Base-by-base conservation (phyloP, 1,140 invertebrate genomes). In the Euwallacea similis region DNA sequence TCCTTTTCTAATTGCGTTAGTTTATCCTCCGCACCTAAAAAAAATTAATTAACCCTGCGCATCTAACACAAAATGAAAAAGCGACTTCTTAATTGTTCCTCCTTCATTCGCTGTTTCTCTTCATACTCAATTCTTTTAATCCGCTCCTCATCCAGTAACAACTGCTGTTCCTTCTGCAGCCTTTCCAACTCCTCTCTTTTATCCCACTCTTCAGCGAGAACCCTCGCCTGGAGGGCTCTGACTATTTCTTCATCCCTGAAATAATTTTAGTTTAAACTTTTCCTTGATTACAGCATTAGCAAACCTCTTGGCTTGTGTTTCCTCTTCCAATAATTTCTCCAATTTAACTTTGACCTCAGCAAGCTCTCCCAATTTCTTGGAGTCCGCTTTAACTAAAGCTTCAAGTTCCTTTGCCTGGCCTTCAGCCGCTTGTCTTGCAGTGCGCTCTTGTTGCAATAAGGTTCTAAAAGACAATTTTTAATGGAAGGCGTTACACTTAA, bases 121-220 rank as follows among this genome's bases (percentile, higher is more conserved):
- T 93, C 90, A 79, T 92, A 91, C 74, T 90, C 89, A 73, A 86
- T 85, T 66, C 90, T 83, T 82, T 93, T 93, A 66, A 87, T 80
- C 74, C 88, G 86, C 80, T 93, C 91, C 75, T 88, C 86, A 79
- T 91, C 88, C 59, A 93, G 79, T 75, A 93, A 83, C 75, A 86
- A 79, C 66, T 86, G 85, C 77, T 93, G 91, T 79, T 93, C 90
- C 76, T 88, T 86, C 80, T 93, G 91, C 10, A 93, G 79, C 66
- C 84, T 84, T 82, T 94, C 92, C 54, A 94, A 79, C 79, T 93
- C 89, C 79, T 93, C 91, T 74, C 91, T 78, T 78, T 89, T 90
- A 76, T 92, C 90, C 90, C 91, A 93, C 84, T 93, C 92, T 83
- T 94, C 92, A 47, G 88, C 85, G 62, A 94, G 82, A 53, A 94